Evolutionary conservation across 2,888 invertebrate species (phyloP), one percentile per base, ranked within the genome.

Genomic region (Hedychridium roseum): DNA sequence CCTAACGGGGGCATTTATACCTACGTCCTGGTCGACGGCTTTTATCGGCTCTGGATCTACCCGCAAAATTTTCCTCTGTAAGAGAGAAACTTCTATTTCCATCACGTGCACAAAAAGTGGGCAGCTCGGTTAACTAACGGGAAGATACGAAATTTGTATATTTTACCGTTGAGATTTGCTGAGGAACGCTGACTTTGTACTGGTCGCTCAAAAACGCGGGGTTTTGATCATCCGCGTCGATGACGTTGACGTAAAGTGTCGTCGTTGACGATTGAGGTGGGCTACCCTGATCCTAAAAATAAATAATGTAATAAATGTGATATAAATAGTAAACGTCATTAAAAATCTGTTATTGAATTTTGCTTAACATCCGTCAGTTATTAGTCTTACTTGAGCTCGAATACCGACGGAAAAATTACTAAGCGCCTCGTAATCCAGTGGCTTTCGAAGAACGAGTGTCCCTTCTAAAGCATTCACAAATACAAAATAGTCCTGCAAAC

Each of bases 141-240:
- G n/a, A n/a, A n/a, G n/a, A n/a, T n/a, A n/a, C n/a, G n/a, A n/a
- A n/a, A n/a, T n/a, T n/a, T n/a, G n/a, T n/a, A n/a, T n/a, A 30
- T 46, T 61, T 66, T 54, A 85, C 85, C 70, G 81, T 80, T 54
- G 80, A 79, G 0, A 84, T 83, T 39, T 85, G 83, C 5, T 85
- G 83, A 0, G 90, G 88, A 43, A 94, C 68, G 4, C 84, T 80
- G 0, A 90, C 87, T 30, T 85, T 85, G 72, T 91, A 92, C 54
- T 90, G 86, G 34, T 92, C 90, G 53, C 88, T 85, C 5, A 84
- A 72, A 74, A 94, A 94, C 66, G 85, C 85, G 0, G 94, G 94
- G 81, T 94, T 94, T 80, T 94, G 94, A 78, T 94, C 94, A 70
- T 94, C 94, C 0, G 94, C 93, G 76, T 94, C 94, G 15, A 92